Evolutionary conservation across 2,888 invertebrate species (phyloP), one percentile per base, ranked within the genome.

Genomic region (Eupithecia tripunctaria): DNA sequence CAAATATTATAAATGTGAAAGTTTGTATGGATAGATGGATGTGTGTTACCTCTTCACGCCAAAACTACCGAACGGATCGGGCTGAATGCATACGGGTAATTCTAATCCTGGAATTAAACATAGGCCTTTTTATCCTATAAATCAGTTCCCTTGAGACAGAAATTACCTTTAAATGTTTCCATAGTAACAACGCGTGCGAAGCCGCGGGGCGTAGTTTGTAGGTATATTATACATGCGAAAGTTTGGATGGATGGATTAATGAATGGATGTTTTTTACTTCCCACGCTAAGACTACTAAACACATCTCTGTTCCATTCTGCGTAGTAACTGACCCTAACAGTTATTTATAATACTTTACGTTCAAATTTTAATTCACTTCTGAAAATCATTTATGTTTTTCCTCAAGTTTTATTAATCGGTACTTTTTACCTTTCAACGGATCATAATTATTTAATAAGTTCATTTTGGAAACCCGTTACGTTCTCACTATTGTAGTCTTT

Each of bases 401-500:
- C 21, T 56, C 5, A 56, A 25, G 56, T 56, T 56, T 56, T 56
- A 25, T 56, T 56, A 56, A n/a, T 51, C 21, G 21, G 10, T 21
- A n/a, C 2, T 10, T 21, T n/a, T 10, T 51, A 21, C 21, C 56
- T 12, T 56, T 56, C 56, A 25, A 56, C 51, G 25, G 56, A 14
- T 56, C 21, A 25, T 56, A 56, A 56, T 56, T 12, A 25, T 56
- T 56, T 56, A 56, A 56, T 56, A 56, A 12, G 56, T 21, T 56
- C 25, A 25, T 4, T 25, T 56, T 14, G 56, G 25, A 56, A 56
- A 56, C 21, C 56, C 56, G 56, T 56, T 56, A 56, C 12, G 25
- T 56, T 56, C 56, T 56, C 56, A 25, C 25, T 56, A 56, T 56
- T 25, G 25, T 51, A 51, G 21, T 51, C 21, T 47, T n/a, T n/a